Percentiles rank a stretch among this genome's conserved stretches.
phyloP scores from a whole-genome alignment of 2,888 invertebrate genomes.

The Meta bourneti region DNA sequence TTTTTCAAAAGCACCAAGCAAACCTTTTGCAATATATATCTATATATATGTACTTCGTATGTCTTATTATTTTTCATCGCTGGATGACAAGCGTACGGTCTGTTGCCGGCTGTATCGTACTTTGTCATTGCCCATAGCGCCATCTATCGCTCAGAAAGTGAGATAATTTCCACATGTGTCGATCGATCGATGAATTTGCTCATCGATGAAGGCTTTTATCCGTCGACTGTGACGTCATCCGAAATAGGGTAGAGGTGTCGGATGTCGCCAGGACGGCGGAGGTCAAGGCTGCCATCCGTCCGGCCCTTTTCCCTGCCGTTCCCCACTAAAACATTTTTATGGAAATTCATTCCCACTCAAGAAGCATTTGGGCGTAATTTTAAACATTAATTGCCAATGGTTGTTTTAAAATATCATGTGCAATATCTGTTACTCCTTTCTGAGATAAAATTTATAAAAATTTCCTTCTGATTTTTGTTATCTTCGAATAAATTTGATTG shows the following conservation, averaged over 20 bases:
- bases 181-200: slow-evolving; percentile 67
- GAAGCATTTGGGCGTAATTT: no score
- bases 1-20: slow-evolving; percentile 2
- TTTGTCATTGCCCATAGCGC: background rate
- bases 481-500: no score
- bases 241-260: slow-evolving; percentile 72
- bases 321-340: slow-evolving; percentile 37
- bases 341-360: no score
- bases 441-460: background rate
- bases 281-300: slow-evolving; percentile 67
- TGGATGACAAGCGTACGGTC: slow-evolving; percentile 27
- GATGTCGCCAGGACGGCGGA: slow-evolving; percentile 73
- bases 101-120: no score
- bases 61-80: slow-evolving; percentile 21
- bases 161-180: slow-evolving; percentile 50
- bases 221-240: slow-evolving; percentile 67
- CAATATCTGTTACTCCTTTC: background rate
- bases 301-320: background rate
- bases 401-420: no score
- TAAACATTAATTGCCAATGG: no score
- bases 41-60: slow-evolving; percentile 3
- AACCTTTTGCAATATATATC: background rate
- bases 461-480: background rate
- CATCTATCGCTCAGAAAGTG: slow-evolving; percentile 48
- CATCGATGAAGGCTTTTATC: slow-evolving; percentile 75